phyloP scores from a whole-genome alignment of 2,797 vertebrate species.

The Tarsius wallacei region DNA sequence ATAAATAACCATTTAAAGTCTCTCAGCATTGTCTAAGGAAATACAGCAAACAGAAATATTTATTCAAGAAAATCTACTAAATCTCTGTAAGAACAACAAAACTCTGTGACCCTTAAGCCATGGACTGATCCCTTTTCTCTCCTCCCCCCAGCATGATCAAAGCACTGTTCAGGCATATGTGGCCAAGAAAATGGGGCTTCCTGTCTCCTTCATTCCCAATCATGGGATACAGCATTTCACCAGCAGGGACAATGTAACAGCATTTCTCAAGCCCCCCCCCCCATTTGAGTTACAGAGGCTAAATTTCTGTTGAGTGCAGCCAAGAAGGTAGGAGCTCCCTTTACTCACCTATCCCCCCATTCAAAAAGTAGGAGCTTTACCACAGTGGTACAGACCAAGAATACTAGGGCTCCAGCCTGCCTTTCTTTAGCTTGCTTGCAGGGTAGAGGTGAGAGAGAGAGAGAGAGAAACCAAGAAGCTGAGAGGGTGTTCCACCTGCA shows the following conservation, averaged over 20 bases:
- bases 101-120: background rate
- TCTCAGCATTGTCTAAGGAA: background rate
- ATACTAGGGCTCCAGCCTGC: background rate
- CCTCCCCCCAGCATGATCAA: background rate
- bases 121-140: background rate
- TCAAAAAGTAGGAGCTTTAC: background rate
- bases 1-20: background rate
- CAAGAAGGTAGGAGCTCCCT: background rate
- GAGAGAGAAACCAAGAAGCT: background rate
- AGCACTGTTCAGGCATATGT: background rate
- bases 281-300: background rate
- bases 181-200: background rate
- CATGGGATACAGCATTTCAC: background rate
- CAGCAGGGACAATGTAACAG: background rate
- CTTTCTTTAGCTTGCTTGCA: background rate
- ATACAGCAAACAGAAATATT: background rate
- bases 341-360: background rate
- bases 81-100: background rate
- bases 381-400: background rate
- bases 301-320: background rate
- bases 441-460: background rate
- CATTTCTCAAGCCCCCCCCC: background rate
- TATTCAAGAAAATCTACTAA: background rate
- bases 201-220: background rate
- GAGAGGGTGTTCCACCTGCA: background rate